phyloP scores from a whole-genome alignment of 2,797 vertebrate species.

The Onychomys torridus region DNA sequence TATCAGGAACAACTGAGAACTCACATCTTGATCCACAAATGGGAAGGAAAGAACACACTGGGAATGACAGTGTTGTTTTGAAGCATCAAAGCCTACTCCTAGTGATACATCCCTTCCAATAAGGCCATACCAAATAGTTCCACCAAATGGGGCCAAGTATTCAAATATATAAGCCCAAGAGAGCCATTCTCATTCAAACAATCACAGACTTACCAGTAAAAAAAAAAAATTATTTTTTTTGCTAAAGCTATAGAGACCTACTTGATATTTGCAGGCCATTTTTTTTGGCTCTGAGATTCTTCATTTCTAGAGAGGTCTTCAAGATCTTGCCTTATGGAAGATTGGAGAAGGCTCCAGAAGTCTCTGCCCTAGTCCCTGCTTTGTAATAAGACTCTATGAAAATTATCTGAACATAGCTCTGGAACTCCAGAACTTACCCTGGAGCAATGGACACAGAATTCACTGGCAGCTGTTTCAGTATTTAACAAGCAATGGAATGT shows the following conservation, averaged over 20 bases:
- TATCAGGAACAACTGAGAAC: neutral
- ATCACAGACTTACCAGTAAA: neutral
- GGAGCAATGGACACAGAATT: neutral
- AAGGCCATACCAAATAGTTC: neutral
- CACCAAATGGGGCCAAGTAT: neutral
- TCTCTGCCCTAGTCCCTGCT: neutral
- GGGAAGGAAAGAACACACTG: neutral
- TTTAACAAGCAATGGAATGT: neutral
- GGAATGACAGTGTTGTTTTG: neutral
- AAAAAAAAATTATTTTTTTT: neutral
- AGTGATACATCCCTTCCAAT: neutral
- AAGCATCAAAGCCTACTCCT: neutral
- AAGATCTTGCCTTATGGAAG: neutral
- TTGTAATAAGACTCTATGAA: neutral
- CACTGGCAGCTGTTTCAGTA: neutral
- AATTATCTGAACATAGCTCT: neutral
- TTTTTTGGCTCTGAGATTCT: neutral
- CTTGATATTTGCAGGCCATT: neutral
- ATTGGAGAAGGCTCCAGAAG: neutral
- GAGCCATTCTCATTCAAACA: neutral
- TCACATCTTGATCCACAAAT: neutral
- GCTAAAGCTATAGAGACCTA: constrained; percentile 31
- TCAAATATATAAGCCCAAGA: neutral
- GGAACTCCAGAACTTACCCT: neutral
- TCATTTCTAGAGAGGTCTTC: neutral